Evolutionary conservation across 2,797 vertebrate species (phyloP), one percentile per base, ranked within the genome.

Genomic region (Sebastes steindachneri): DNA sequence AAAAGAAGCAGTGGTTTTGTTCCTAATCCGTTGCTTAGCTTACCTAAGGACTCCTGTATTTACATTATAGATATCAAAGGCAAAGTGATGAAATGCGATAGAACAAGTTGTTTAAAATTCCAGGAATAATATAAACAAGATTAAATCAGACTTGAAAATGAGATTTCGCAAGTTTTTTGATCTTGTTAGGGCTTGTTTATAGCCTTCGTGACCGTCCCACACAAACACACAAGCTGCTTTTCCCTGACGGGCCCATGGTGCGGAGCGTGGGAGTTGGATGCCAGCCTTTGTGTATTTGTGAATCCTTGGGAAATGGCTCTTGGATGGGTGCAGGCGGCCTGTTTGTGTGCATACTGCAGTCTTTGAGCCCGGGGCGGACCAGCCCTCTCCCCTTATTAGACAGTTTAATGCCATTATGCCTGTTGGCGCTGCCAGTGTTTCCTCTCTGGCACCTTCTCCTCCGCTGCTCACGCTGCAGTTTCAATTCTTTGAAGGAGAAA

Each of bases 311-410:
- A 91, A 93, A 82, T 81, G 83, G 83, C 80, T 84, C 58, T 89
- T 82, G 86, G 85, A 89, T 54, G 72, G 86, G 75, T 75, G 84
- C 80, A 86, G 81, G 79, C 83, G 55, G 84, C 48, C 65, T 87
- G 88, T 89, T 89, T 90, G 86, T 88, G 89, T 90, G 88, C 80
- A 82, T 70, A 83, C 92, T 92, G 92, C 91, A 92, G 91, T 91
- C 84, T 93, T 88, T 91, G 55, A 90, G 91, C 88, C 82, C 8
- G 68, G 70, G 87, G 87, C 71, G 75, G 76, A 90, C 58, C 75
- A 70, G 84, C 82, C 83, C 80, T 84, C 82, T 88, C 67, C 82
- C 75, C 87, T 81, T 92, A 91, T 92, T 91, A 90, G 86, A 10
- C 45, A 67, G 68, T 79, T 87, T 92, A 91, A 93, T 94, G 83